Evolutionary conservation across 2,888 invertebrate genomes (phyloP), one percentile per base, ranked within the genome.

Genomic region (Coenonympha glycerion): DNA sequence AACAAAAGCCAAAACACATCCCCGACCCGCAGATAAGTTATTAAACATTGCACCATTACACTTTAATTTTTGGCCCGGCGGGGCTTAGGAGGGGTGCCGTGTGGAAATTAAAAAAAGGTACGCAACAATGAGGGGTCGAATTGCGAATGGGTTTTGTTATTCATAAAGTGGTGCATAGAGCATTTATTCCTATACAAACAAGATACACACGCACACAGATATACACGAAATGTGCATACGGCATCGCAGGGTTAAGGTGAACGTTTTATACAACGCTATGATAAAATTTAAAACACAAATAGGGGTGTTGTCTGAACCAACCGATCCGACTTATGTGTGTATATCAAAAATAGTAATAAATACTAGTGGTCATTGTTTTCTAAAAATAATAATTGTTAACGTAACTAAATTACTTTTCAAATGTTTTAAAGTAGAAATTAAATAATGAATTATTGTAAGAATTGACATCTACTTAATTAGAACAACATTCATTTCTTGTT

Each of bases 31-130:
- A 83, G 83, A 85, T 79, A 81, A 83, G 69, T 82, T 83, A 85
- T 83, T 82, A 85, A 85, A 78, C 79, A 81, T 72, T 73, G 84
- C 82, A 75, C 85, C 84, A 86, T 86, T 87, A 85, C 82, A 75
- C 80, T 79, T 84, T 82, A 84, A 85, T 85, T 81, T 79, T 72
- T 73, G 66, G 64, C 82, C 84, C 71, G 73, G 73, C 75, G 86
- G 84, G 83, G 81, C 72, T 75, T 64, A 60, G 65, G 66, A 66
- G 73, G 83, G 82, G 75, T 57, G 60, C 60, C 55, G 70, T 54
- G 70, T 68, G 68, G 74, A 73, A 74, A 79, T 77, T 77, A 79
- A 79, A 81, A 45, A 66, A 58, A 49, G 59, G 56, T 42, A 59
- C 68, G 63, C 73, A 77, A 33, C 34, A 53, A 53, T 26, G 28